Percentiles rank a stretch among this genome's conserved stretches.
Conservation (phyloP, 2,113 vertebrate genomes). For the Trichomycterus rosablanca region DNA sequence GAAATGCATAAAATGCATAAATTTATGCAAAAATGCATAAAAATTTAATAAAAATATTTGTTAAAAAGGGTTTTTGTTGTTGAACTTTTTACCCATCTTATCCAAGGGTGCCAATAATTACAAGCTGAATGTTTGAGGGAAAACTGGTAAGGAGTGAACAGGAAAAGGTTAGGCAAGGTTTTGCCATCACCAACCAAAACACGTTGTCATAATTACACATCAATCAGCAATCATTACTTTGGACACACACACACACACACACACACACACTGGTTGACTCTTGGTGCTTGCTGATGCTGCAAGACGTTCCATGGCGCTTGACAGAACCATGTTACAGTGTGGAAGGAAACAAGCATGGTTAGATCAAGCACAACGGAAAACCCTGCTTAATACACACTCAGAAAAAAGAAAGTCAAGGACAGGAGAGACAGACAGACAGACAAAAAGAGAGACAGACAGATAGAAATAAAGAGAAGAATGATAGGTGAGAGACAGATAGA, state of each 20-base stretch:
- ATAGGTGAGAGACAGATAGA: background rate
- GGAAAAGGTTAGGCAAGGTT: too few relatives aligned
- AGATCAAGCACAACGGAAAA: slow-evolving; percentile 99
- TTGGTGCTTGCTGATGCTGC: slow-evolving; percentile 88
- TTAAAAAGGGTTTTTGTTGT: too few relatives aligned
- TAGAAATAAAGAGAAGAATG: slow-evolving; percentile 47
- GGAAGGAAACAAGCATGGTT: slow-evolving; percentile 99
- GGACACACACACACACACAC: slow-evolving; percentile 9
- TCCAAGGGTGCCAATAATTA: too few relatives aligned
- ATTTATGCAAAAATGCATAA: too few relatives aligned
- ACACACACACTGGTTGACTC: slow-evolving; percentile 52
- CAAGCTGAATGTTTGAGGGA: too few relatives aligned
- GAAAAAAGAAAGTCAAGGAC: slow-evolving; percentile 74
- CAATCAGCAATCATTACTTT: slow-evolving; percentile 29
- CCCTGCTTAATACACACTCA: slow-evolving; percentile 95
- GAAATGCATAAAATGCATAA: too few relatives aligned
- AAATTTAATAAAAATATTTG: too few relatives aligned
- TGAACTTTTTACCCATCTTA: too few relatives aligned
- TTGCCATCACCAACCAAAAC: too few relatives aligned
- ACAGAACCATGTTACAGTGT: slow-evolving; percentile 99
- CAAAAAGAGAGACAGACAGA: slow-evolving; percentile 52
- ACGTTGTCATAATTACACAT: too few relatives aligned
- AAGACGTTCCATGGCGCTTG: slow-evolving; percentile 99
- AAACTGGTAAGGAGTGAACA: too few relatives aligned
- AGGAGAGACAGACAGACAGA: background rate